Evolutionary conservation across 2,888 invertebrate species (phyloP), one percentile per base, ranked within the genome.

Genomic region (Mythimna lalbum): DNA sequence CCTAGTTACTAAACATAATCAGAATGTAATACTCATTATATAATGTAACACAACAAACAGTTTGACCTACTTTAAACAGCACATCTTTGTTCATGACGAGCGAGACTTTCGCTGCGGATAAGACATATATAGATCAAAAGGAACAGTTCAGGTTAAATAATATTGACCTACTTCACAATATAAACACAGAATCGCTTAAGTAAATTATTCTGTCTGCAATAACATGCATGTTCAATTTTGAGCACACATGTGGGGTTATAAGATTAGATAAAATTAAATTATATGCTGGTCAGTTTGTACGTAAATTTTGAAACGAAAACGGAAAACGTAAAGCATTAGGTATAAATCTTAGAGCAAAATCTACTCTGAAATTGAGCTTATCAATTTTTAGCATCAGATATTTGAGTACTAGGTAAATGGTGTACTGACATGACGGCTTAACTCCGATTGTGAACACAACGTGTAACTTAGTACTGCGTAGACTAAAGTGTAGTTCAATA

Each of bases 41-140:
- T 85, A 77, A 84, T 56, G 47, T 50, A 60, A 77, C 62, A 64
- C 68, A 63, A 72, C 55, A 75, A 79, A 81, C 63, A 73, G 61
- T 50, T 79, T 63, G 83, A 80, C 85, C 83, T 72, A 82, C 78
- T 80, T 86, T 72, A 59, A 73, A 77, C 60, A 76, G 61, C 76
- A 64, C 76, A 83, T 86, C 84, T 84, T 84, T 83, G 81, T 86
- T 70, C 68, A 74, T 61, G 71, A 63, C 73, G 63, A 66, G 64
- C 73, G 63, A 66, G 27, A 79, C 83, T 84, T 84, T 85, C 84
- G 79, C 78, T 74, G 67, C 64, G 74, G 63, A 71, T 69, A 56
- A 71, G 74, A 72, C 63, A 78, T 63, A 79, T 73, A 73, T 79
- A 69, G 74, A 71, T 55, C 56, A 81, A 75, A 81, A 77, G 67